phyloP scores from a whole-genome alignment of 2,113 vertebrate genomes.

The Mormyrus iriodes region DNA sequence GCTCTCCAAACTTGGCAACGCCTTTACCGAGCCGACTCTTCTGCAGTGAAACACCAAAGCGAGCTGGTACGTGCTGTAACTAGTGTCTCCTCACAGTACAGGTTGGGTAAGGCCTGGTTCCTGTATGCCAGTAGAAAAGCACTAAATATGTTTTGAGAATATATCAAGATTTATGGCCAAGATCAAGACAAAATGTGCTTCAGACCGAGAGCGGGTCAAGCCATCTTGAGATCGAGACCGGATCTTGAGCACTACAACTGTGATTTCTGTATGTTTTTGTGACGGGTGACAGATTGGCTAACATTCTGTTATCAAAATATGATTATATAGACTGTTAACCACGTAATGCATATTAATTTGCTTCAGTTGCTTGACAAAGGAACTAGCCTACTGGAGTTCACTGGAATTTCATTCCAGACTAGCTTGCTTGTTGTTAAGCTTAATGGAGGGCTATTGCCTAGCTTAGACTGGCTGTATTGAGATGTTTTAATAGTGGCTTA shows the following conservation, averaged over 20 bases:
- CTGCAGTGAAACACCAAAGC: background rate
- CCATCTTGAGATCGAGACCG: too few relatives aligned
- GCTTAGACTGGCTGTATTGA: too few relatives aligned
- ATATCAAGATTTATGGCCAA: background rate
- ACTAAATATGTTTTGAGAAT: background rate
- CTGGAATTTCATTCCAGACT: too few relatives aligned
- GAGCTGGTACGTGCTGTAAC: background rate
- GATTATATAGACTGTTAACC: background rate
- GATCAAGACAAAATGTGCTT: background rate
- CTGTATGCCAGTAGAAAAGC: background rate
- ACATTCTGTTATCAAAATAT: background rate
- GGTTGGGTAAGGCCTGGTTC: background rate
- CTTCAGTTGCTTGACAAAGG: too few relatives aligned
- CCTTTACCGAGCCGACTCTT: background rate
- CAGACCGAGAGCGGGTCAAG: background rate
- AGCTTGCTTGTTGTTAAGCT: too few relatives aligned
- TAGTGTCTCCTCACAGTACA: background rate
- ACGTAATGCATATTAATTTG: background rate
- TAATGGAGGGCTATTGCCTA: too few relatives aligned
- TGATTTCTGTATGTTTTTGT: background rate
- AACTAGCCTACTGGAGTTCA: too few relatives aligned
- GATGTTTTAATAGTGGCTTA: too few relatives aligned
- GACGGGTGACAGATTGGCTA: background rate
- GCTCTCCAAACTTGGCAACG: background rate
- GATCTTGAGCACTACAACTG: background rate